Conservation (phyloP, 2,113 vertebrate genomes). For the Haliaeetus leucogaster region DNA sequence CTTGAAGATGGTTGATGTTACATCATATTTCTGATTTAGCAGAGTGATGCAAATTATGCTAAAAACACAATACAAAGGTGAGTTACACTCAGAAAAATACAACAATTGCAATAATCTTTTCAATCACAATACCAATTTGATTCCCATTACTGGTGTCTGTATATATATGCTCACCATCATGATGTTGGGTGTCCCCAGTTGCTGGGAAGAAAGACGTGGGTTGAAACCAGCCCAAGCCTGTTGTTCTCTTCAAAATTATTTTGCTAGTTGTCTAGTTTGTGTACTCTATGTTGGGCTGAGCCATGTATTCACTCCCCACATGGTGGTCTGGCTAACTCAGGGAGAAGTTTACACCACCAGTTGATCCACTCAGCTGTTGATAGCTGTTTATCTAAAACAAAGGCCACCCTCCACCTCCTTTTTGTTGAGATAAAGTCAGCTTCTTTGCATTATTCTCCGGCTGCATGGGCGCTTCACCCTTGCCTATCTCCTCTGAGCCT, state of each 20-base stretch:
- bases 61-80: background rate
- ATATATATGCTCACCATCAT: background rate
- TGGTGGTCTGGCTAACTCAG: background rate
- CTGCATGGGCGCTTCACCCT: background rate
- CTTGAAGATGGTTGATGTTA: background rate
- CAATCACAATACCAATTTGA: background rate
- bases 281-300: background rate
- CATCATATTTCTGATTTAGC: background rate
- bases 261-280: background rate
- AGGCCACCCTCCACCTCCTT: background rate
- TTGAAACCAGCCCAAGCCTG: background rate
- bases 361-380: background rate
- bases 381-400: background rate
- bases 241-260: background rate
- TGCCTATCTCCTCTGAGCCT: background rate
- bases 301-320: background rate
- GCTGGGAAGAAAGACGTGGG: background rate
- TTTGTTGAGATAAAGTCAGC: background rate
- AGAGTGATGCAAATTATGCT: background rate
- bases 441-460: background rate
- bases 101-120: background rate
- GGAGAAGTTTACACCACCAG: background rate
- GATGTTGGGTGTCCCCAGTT: background rate
- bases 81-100: background rate
- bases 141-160: background rate